These are phyloP conservation scores for Asarcornis scutulata DNA, from an alignment of 2,113 vertebrate species.

Conservation along the genomic window DNA sequence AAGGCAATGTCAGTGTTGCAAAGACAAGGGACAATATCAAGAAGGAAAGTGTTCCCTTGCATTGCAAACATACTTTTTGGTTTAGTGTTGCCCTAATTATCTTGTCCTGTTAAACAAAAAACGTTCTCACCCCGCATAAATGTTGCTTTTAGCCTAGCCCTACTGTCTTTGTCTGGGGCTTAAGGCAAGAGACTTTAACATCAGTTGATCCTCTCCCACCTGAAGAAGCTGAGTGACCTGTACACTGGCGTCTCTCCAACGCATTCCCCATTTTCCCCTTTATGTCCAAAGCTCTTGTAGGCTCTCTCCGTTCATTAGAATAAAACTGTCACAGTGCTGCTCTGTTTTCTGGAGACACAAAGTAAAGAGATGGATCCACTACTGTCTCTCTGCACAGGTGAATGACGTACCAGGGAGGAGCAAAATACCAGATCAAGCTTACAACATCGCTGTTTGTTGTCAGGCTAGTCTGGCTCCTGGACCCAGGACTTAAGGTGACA, in stretches of 20 bases:
- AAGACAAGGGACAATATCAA: neutral
- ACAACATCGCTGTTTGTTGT: neutral
- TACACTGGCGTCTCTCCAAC: neutral
- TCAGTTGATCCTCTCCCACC: neutral
- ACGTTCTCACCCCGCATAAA: neutral
- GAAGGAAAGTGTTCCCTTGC: neutral
- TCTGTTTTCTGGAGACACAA: neutral
- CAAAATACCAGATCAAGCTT: neutral
- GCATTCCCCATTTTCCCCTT: neutral
- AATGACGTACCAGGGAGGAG: neutral
- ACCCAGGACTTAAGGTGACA: neutral
- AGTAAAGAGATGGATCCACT: neutral
- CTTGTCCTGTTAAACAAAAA: neutral
- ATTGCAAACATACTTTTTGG: neutral
- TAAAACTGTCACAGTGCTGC: neutral
- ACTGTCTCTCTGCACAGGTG: neutral
- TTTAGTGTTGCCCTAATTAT: neutral
- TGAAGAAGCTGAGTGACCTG: neutral
- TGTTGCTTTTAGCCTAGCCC: neutral
- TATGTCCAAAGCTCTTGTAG: neutral
- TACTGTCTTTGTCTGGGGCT: neutral
- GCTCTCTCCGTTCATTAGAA: neutral
- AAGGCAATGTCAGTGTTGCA: neutral
- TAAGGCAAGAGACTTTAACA: neutral
- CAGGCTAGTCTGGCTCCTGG: neutral